A percentile compares a stretch with the other conserved stretches of the same genome.
Conservation (phyloP, 2,888 invertebrate genomes). For the Rhopalosiphum nymphaeae region DNA sequence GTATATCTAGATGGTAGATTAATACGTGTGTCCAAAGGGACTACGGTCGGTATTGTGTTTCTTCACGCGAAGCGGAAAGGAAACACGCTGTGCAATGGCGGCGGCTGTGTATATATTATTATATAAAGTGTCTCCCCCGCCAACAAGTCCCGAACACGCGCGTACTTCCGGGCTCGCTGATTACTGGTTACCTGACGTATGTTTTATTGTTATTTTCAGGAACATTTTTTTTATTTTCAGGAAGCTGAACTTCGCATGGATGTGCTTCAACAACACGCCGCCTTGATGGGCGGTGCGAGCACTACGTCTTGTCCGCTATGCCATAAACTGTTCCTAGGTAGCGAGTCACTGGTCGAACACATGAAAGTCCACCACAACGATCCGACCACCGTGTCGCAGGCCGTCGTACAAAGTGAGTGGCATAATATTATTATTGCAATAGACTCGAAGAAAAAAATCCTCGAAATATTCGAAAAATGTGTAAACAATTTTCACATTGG, state of each 20-base stretch:
- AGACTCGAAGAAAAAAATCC: neutral
- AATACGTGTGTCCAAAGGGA: conserved; percentile 38
- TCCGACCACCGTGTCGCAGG: conserved; percentile 74
- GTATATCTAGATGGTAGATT: neutral
- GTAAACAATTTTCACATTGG: neutral
- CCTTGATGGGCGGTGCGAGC: conserved; percentile 90
- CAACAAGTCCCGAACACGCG: conserved; percentile 40
- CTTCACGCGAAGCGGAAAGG: conserved; percentile 60
- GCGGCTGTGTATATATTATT: neutral
- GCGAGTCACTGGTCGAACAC: conserved; percentile 94
- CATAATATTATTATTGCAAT: neutral
- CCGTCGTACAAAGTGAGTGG: conserved; percentile 48
- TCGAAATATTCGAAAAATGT: neutral
- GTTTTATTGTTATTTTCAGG: conserved; percentile 65
- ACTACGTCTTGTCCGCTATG: conserved; percentile 93
- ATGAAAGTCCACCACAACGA: conserved; percentile 97
- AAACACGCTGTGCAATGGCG: conserved; percentile 56
- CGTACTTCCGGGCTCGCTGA: conserved; percentile 52
- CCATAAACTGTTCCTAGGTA: conserved; percentile 93
- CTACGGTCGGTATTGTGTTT: conserved; percentile 35
- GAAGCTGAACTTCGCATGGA: conserved; percentile 93
- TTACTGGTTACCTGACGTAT: conserved; percentile 55
- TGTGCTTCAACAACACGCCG: conserved; percentile 96
- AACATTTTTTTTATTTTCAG: conserved; percentile 73
- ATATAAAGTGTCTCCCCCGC: conserved; percentile 23